Conservation (phyloP, 23 tunicate genomes). For the Clavelina lepadiformis region DNA sequence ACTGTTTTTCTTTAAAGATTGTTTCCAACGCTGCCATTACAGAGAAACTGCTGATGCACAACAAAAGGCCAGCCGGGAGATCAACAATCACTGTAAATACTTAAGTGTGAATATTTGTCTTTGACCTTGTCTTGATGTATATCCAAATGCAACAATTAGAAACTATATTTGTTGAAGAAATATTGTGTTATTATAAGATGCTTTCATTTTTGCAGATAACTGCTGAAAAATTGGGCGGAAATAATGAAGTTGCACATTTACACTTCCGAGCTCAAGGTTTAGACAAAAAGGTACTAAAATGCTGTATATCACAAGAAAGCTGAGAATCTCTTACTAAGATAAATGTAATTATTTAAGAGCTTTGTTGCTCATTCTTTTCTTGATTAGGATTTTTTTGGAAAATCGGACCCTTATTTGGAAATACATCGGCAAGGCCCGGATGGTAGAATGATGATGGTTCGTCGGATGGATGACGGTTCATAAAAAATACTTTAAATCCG, state of each 20-base stretch:
- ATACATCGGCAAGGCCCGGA: slow-evolving; percentile 27
- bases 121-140: too few species aligned
- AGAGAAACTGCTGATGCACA: slow-evolving; percentile 27
- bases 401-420: slow-evolving; percentile 83
- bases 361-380: background rate
- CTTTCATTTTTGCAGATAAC: slow-evolving; percentile 36
- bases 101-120: background rate
- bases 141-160: too few species aligned
- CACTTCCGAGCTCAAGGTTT: slow-evolving; percentile 52
- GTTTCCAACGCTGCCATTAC: slow-evolving; percentile 48
- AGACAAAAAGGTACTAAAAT: slow-evolving; percentile 61
- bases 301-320: background rate
- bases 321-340: background rate
- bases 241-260: slow-evolving; percentile 54
- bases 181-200: background rate
- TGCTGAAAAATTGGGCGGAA: slow-evolving; percentile 73
- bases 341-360: background rate
- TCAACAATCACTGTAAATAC: slow-evolving; percentile 64
- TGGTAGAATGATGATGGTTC: slow-evolving; percentile 35
- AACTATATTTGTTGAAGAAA: too few species aligned
- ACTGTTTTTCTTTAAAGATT: slow-evolving; percentile 24
- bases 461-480: slow-evolving; percentile 38
- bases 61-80: slow-evolving; percentile 64
- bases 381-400: slow-evolving; percentile 83
- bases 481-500: slow-evolving; percentile 52